Conservation (phyloP, 2,113 vertebrate species). For the Isichthys henryi region DNA sequence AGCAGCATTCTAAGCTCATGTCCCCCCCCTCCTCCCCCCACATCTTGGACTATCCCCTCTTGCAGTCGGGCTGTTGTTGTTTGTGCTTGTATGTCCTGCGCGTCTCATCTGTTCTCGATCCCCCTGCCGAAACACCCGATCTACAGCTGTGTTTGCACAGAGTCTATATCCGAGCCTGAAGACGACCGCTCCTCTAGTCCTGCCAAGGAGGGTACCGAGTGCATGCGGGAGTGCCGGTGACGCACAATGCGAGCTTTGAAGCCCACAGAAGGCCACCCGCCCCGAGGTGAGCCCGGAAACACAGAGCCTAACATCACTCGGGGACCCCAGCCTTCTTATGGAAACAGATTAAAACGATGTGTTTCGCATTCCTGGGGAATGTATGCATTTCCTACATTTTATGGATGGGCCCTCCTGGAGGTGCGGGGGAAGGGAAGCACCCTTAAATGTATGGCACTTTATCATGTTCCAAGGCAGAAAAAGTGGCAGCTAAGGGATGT, state of each 20-base stretch:
- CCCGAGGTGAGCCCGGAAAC: conserved; percentile 1
- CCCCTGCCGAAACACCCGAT: neutral
- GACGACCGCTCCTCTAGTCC: neutral
- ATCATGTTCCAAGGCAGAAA: neutral
- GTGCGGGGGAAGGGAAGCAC: neutral
- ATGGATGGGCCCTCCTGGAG: neutral
- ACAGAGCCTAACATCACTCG: neutral
- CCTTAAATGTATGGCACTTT: neutral
- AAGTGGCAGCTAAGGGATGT: neutral
- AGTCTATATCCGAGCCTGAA: neutral
- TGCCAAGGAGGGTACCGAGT: neutral
- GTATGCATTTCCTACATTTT: conserved; percentile 15
- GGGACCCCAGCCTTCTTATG: neutral
- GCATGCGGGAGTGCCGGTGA: neutral
- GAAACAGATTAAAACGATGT: conserved; percentile 7
- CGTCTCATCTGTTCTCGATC: neutral
- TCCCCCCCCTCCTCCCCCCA: neutral
- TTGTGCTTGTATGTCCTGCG: neutral
- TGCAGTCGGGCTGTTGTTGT: neutral
- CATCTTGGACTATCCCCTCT: neutral
- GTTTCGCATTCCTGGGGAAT: conserved; percentile 5
- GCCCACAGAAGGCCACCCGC: neutral
- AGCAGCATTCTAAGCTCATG: neutral
- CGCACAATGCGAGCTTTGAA: neutral
- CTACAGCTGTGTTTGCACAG: conserved; percentile 5